Percentiles rank a stretch among this genome's conserved stretches.
Evolutionary conservation across 2,113 vertebrate genomes (phyloP).

Genomic region (Lutjanus erythropterus): DNA sequence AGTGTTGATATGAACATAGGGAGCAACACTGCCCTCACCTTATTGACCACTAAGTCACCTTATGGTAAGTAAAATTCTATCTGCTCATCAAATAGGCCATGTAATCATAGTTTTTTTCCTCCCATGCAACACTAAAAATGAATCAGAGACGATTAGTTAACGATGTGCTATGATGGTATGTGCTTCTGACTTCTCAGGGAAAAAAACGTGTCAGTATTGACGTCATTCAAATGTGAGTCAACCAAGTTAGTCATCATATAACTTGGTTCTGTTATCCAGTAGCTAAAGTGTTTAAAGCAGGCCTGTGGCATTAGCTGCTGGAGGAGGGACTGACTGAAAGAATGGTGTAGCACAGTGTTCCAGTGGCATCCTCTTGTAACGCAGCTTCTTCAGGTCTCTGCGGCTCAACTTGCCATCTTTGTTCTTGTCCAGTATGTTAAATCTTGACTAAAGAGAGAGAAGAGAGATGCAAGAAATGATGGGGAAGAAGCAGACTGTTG

Average conservation of each 20-base stretch:
- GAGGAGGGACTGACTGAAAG: conserved; percentile 64
- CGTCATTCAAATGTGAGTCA: neutral
- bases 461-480: neutral
- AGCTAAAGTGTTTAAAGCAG: neutral
- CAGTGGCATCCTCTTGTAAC: conserved; percentile 76
- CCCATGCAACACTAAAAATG: neutral
- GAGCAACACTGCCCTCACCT: neutral
- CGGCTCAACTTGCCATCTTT: conserved; percentile 74
- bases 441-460: conserved; percentile 53
- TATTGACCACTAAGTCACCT: neutral
- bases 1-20: conserved; percentile 12
- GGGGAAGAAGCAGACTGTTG: neutral
- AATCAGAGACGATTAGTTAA: neutral
- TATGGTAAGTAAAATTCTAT: neutral
- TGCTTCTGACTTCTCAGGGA: neutral
- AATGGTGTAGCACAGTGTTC: conserved; percentile 69
- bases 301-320: neutral
- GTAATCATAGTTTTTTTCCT: neutral
- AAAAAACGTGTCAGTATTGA: neutral
- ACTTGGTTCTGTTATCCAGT: neutral
- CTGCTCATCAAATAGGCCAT: conserved; percentile 3
- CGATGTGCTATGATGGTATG: neutral
- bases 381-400: conserved; percentile 79
- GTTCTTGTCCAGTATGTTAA: conserved; percentile 73
- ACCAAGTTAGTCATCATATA: neutral